Evolutionary conservation across 2,888 invertebrate genomes (phyloP).

Genomic region (Andricus curvator): DNA sequence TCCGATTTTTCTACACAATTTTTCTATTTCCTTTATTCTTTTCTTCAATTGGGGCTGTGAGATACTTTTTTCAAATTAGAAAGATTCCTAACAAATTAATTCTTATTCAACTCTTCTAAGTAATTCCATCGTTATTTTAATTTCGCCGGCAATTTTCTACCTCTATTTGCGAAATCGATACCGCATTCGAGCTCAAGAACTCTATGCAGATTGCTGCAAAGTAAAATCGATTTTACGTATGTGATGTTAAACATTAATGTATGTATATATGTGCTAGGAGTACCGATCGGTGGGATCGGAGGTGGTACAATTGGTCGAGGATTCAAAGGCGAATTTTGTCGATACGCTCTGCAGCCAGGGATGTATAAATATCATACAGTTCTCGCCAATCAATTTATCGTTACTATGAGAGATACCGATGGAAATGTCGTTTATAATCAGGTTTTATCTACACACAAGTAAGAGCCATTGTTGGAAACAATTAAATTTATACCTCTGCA

Average conservation of each 20-base stretch:
- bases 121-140: neutral
- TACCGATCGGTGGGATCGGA: conserved; percentile 91
- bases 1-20: no score
- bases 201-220: neutral
- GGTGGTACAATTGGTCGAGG: conserved; percentile 93
- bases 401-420: conserved; percentile 87
- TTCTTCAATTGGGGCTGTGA: no score
- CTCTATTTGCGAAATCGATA: conserved; percentile 5
- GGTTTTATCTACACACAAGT: conserved; percentile 87
- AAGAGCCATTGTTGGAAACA: conserved; percentile 71
- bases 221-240: conserved; percentile 14
- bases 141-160: neutral
- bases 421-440: conserved; percentile 88
- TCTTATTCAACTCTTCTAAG: no score
- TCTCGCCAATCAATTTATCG: conserved; percentile 93
- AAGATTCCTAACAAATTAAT: no score
- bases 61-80: no score
- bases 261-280: conserved; percentile 81
- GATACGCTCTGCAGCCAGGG: conserved; percentile 93
- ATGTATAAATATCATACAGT: conserved; percentile 91
- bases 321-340: conserved; percentile 95
- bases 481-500: neutral
- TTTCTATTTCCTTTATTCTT: no score
- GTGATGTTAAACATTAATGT: conserved; percentile 26
- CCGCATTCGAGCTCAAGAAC: neutral